Percentiles rank a stretch among this genome's conserved stretches.
These are phyloP conservation scores for Conistra vaccinii DNA, from an alignment of 2,888 invertebrate genomes.

Conservation along the genomic window DNA sequence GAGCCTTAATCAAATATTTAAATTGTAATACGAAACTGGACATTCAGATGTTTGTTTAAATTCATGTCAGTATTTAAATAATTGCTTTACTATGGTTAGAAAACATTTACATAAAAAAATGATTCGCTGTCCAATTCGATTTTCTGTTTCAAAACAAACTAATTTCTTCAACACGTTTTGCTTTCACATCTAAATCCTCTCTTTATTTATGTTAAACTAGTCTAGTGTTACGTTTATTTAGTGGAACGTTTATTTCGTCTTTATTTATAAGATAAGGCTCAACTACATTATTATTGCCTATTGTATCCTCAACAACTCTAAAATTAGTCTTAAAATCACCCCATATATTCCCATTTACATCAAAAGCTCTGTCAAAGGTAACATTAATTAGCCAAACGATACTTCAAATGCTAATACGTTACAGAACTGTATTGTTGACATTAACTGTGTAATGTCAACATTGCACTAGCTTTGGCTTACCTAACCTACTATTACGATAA, in stretches of 20 bases:
- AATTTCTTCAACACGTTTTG: conserved; percentile 21
- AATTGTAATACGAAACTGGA: conserved; percentile 57
- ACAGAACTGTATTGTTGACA: conserved; percentile 53
- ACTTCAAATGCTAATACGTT: conserved; percentile 54
- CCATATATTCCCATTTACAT: conserved; percentile 34
- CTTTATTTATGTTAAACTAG: not conserved
- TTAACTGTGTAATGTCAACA: conserved; percentile 52
- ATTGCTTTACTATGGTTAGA: conserved; percentile 44
- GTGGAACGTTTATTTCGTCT: not conserved
- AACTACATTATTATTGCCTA: not conserved
- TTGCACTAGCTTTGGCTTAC: conserved; percentile 48
- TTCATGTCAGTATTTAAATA: conserved; percentile 52
- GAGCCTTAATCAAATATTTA: conserved; percentile 66
- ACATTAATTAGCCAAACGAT: conserved; percentile 51
- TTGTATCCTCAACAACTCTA: not conserved
- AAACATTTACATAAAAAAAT: conserved; percentile 42
- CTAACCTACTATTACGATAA: conserved; percentile 40
- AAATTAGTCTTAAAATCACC: conserved; percentile 12
- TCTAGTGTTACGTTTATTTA: not conserved
- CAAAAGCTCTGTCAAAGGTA: conserved; percentile 24
- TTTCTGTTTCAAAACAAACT: conserved; percentile 18
- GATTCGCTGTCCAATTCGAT: conserved; percentile 27
- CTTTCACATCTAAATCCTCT: conserved; percentile 25
- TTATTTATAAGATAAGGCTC: not conserved
- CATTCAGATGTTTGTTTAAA: conserved; percentile 59